A percentile compares a stretch with the other conserved stretches of the same genome.
These are phyloP conservation scores for Sapayoa aenigma DNA, from an alignment of 2,113 vertebrate genomes.

Conservation along the genomic window DNA sequence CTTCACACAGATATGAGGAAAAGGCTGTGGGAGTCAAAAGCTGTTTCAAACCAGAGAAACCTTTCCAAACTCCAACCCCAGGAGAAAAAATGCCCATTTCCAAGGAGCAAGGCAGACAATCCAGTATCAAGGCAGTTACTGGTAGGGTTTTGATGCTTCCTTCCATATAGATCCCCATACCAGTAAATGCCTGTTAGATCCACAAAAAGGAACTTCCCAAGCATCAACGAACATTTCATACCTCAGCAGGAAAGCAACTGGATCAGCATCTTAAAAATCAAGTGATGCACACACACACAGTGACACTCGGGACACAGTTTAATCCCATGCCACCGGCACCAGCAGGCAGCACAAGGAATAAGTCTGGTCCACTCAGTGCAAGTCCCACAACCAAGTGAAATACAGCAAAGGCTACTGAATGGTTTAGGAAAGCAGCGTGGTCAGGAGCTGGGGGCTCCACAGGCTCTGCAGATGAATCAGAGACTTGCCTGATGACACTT, in stretches of 20 bases:
- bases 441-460: neutral
- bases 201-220: neutral
- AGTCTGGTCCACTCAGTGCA: constrained; percentile 24
- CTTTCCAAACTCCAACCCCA: neutral
- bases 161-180: neutral
- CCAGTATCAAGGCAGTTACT: constrained; percentile 23
- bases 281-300: constrained; percentile 11
- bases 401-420: constrained; percentile 57
- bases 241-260: neutral
- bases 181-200: constrained; percentile 35
- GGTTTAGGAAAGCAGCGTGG: neutral
- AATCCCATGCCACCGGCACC: neutral
- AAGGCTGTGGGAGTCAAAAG: neutral
- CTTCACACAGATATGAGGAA: neutral
- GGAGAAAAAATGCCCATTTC: neutral
- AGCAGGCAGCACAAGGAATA: neutral
- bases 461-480: neutral
- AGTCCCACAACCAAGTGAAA: neutral
- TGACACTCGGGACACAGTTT: neutral
- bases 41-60: neutral
- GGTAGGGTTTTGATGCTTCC: neutral
- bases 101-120: neutral
- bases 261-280: neutral
- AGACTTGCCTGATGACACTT: neutral
- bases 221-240: neutral